Evolutionary conservation across 2,797 vertebrate species (phyloP).

Genomic region (Aeoliscus strigatus): DNA sequence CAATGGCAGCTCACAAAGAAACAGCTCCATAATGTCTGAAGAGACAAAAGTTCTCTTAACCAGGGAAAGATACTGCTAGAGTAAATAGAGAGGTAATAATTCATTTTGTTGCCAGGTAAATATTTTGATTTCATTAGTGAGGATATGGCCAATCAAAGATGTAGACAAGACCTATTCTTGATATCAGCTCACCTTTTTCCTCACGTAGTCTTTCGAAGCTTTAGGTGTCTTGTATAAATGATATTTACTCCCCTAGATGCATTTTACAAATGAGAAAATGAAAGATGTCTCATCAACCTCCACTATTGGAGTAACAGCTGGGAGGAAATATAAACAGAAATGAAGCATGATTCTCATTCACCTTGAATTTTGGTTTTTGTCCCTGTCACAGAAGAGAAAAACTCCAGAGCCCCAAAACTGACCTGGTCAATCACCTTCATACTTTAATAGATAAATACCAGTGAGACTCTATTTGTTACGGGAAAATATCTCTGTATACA

Average conservation of each 20-base stretch:
- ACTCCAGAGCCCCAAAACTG: conserved; percentile 29
- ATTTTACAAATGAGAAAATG: conserved; percentile 36
- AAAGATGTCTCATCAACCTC: conserved; percentile 37
- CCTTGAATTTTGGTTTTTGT: conserved; percentile 65
- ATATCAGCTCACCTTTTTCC: conserved; percentile 21
- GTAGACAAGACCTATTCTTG: conserved; percentile 18
- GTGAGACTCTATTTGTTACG: no score
- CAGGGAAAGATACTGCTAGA: conserved; percentile 23
- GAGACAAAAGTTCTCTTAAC: conserved; percentile 23
- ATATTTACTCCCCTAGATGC: conserved; percentile 41
- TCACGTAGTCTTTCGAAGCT: conserved; percentile 18
- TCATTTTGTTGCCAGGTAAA: conserved; percentile 6
- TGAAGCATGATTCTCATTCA: conserved; percentile 57
- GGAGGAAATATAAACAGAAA: conserved; percentile 57
- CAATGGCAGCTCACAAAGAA: conserved; percentile 27
- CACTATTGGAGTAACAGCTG: conserved; percentile 64
- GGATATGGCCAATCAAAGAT: conserved; percentile 9
- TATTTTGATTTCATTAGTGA: conserved; percentile 23
- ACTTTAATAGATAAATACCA: no score
- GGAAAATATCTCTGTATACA: no score
- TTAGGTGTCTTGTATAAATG: conserved; percentile 48
- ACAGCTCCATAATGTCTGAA: conserved; percentile 31
- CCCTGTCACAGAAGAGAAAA: conserved; percentile 55
- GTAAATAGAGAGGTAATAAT: conserved; percentile 10
- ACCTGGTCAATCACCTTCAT: no score